phyloP scores from a whole-genome alignment of 2,113 vertebrate genomes.

The Monopterus albus region DNA sequence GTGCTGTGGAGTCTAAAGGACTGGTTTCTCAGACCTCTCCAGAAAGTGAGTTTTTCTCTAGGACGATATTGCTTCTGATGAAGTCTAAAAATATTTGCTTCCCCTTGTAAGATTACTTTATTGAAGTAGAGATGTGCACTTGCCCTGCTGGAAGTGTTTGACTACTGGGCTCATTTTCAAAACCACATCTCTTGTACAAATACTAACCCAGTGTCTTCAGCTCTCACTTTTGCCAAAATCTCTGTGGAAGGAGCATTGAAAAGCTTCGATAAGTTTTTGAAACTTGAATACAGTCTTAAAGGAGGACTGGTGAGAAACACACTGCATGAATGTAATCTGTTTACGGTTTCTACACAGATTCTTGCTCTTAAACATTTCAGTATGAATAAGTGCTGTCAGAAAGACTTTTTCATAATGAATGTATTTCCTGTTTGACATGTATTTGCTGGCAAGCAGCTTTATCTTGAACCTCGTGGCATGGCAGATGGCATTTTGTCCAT shows the following conservation, averaged over 20 bases:
- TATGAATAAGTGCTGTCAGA: constrained; percentile 52
- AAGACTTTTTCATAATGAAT: constrained; percentile 69
- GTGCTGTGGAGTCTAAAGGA: constrained; percentile 26
- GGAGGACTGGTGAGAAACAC: constrained; percentile 22
- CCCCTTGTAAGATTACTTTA: constrained; percentile 59
- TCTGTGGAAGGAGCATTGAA: constrained; percentile 39
- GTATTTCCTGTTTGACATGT: constrained; percentile 73
- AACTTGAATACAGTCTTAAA: constrained; percentile 57
- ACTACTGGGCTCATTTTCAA: constrained; percentile 31
- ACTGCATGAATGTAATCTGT: constrained; percentile 81
- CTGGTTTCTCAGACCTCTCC: constrained; percentile 6
- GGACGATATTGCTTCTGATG: neutral
- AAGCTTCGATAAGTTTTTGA: constrained; percentile 38
- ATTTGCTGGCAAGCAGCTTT: constrained; percentile 61
- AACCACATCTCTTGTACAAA: constrained; percentile 29
- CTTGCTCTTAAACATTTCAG: constrained; percentile 71
- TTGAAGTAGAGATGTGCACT: constrained; percentile 27
- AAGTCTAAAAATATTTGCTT: constrained; percentile 36
- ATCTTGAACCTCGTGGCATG: constrained; percentile 35
- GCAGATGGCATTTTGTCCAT: neutral
- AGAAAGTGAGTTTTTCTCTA: neutral
- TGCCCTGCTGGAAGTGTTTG: constrained; percentile 43
- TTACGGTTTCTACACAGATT: constrained; percentile 66
- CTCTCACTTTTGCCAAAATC: constrained; percentile 74
- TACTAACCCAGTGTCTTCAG: constrained; percentile 55